Evolutionary conservation across 2,797 vertebrate species (phyloP).

Genomic region (Buceros bicornis): DNA sequence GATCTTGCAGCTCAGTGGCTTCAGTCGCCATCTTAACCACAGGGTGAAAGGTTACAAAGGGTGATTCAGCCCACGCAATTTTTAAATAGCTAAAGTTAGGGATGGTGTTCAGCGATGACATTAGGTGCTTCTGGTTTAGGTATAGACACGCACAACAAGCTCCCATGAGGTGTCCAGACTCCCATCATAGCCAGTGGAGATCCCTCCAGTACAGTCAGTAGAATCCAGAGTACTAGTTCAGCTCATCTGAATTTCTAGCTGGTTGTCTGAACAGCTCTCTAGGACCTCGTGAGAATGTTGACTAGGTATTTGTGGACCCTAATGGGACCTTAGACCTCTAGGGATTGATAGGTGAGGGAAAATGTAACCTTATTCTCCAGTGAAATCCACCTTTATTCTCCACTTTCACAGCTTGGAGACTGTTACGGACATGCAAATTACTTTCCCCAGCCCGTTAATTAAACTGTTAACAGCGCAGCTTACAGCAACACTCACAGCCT

Average conservation of each 20-base stretch:
- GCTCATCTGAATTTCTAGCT: neutral
- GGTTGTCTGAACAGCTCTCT: neutral
- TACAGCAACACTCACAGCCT: neutral
- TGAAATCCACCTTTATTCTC: neutral
- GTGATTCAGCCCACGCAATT: neutral
- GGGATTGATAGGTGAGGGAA: neutral
- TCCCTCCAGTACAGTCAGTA: neutral
- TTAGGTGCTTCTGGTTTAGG: neutral
- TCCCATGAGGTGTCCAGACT: neutral
- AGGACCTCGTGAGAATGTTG: neutral
- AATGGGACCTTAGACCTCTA: neutral
- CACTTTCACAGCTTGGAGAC: neutral
- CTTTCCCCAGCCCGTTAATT: neutral
- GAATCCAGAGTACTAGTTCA: neutral
- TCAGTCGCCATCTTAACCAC: neutral
- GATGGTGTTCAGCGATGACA: neutral
- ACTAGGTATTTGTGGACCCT: neutral
- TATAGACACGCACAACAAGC: rapidly evolving
- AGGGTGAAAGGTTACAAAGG: neutral
- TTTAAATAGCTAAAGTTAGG: neutral
- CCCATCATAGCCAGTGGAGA: neutral
- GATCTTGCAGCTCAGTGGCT: neutral
- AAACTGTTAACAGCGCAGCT: neutral
- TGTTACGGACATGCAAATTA: neutral
- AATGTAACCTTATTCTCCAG: neutral